Evolutionary conservation across 1,140 invertebrate genomes (phyloP), one percentile per base, ranked within the genome.

Genomic region (Brachionus manjavacas): DNA sequence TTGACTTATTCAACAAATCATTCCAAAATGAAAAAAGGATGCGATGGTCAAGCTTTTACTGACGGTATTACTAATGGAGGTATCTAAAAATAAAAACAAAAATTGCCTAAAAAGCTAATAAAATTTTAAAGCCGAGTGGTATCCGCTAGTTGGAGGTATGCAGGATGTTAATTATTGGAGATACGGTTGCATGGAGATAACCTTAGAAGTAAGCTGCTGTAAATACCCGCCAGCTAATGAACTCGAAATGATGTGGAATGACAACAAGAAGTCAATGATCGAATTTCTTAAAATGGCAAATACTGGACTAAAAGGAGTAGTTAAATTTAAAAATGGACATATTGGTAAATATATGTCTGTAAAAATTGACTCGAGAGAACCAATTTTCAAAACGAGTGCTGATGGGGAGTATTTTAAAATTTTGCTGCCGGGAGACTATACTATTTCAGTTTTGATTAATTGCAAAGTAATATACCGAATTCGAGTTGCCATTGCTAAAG

Each of bases 121-220:
- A 81, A 52, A 12, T 81, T 39, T 49, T 12, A 64, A 81, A 81
- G 35, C 52, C 12, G 79, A 31, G 6, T 68, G 83, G 83, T 84
- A 74, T 66, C 66, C 60, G 11, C 3, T 84, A 1, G 23, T 12
- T n/a, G 89, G 89, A 76, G 95, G 96, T 55, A 99, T 99, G 96
- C 96, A 99, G 91, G 97, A 99, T 89, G 99, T 95, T 90, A 99
- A 99, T 89, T 99, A 99, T 88, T 92, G 98, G 14, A 95, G 94
- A 93, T 96, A 95, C 87, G 96, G 96, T 55, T 97, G 95, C 88
- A 97, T 99, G 95, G 97, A 99, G 91, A 93, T 99, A n/a, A 99
- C 97, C 0, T 89, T 99, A 46, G 97, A 99, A 89, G 92, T 99
- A 68, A 96, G 95, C 0, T 99, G 97, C 90, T 96, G 95, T 90